Evolutionary conservation across 2,797 vertebrate species (phyloP), one percentile per base, ranked within the genome.

Genomic region (Mormyrus proboscirostris): DNA sequence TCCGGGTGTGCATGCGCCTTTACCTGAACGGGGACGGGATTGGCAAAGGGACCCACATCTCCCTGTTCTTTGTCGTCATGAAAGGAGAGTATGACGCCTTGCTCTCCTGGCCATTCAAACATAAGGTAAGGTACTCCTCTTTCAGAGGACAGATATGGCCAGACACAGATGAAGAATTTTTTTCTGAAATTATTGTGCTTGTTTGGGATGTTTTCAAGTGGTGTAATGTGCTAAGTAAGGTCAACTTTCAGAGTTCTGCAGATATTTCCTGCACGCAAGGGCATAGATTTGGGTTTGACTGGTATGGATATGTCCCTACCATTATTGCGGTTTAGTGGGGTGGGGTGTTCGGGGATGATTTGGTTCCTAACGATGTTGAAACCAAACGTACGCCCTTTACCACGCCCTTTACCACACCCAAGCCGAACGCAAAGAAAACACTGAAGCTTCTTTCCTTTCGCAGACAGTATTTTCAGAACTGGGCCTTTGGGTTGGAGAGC

Each of bases 21-120:
- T 97, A 97, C 90, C 93, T 97, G 92, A 95, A 97, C 0, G 97
- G 97, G 2, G 97, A 97, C 0, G 97, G 97, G 7, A 92, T 93
- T 0, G 96, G 96, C 10, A 97, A 95, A 49, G 97, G 95, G 14
- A 96, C 96, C 0, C 96, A 97, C 79, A 62, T 97, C 91, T 97
- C 97, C 0, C 94, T 97, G 69, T 97, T 97, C 93, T 96, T 97
- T 0, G 95, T 97, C 10, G 93, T 97, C 88, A 97, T 97, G 96
- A 96, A 92, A 88, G 97, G 97, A 49, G 96, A 97, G 10, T 97
- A 97, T 0, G 97, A 97, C 0, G 94, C 95, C 0, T 89, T 97
- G 89, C 95, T 97, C 4, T 92, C 94, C 0, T 97, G 96, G 97
- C 97, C 97, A 0, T 97, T 97, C 91, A 94, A 93, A 51, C 96